Evolutionary conservation across 2,113 vertebrate genomes (phyloP), one percentile per base, ranked within the genome.

Genomic region (Neomonachus schauinslandi): DNA sequence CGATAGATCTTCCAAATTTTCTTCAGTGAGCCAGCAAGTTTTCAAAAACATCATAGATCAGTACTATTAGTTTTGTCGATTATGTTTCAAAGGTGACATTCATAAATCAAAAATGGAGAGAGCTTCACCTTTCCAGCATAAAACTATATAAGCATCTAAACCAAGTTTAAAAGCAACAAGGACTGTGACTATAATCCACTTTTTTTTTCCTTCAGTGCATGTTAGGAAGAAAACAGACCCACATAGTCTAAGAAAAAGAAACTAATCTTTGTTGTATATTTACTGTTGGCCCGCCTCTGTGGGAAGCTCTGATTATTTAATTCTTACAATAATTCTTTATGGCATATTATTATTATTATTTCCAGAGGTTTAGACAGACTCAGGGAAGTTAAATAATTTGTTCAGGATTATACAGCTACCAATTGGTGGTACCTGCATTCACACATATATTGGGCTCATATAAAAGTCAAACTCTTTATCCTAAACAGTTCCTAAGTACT

Each of bases 71-170:
- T 80, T 95, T 72, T 93, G 24, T 69, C 0, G 0, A 76, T 77
- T 92, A 46, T 49, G 31, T 80, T 91, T 95, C 67, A 89, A 24
- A 80, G 36, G 72, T 80, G 69, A 51, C 4, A 8, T 76, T 96
- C 39, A 74, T 69, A 96, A 77, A 83, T 84, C 16, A 72, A 85
- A 69, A 76, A 18, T 67, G 71, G 33, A 76, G 51, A 89, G 21
- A 85, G 0, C 0, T 67, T 72, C 28, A 91, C 42, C 71, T 72
- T 74, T 63, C 10, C 24, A 95, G 72, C 5, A 90, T 85, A 85
- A 90, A 91, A 97, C 59, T 55, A 42, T 61, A 53, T 15, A 88
- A 72, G 12, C 16, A 36, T 89, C 53, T 95, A 92, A 95, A 71
- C 36, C 39, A 80, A 46, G 4, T 46, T 36, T 42, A 69, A 83